Evolutionary conservation across 2,797 vertebrate genomes (phyloP), one percentile per base, ranked within the genome.

Genomic region (Oreonectes daqikongensis): DNA sequence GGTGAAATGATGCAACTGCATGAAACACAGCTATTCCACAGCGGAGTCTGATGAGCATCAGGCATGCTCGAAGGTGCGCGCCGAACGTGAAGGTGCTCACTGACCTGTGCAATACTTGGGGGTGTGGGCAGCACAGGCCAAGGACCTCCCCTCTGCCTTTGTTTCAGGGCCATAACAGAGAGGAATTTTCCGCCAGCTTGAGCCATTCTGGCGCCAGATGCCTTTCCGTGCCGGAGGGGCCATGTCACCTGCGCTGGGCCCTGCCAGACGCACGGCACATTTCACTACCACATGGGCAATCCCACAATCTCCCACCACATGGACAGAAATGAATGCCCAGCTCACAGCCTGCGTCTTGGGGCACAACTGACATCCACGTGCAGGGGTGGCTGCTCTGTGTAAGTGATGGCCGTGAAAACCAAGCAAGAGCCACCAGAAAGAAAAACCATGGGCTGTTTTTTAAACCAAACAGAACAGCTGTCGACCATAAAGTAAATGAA

Each of bases 131-230:
- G 70, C 83, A 83, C 72, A 84, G 79, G 79, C 84, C 82, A 72
- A 80, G 57, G 63, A 68, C 78, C 71, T 82, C 79, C 70, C 80
- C 74, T 85, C 79, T 48, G 74, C 53, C 75, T 82, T 81, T 81
- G 80, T 73, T 79, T 80, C 82, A 55, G 63, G 63, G 66, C 77
- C 69, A 55, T 71, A 67, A 75, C 70, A 80, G 81, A 80, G 72
- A 80, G 70, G 70, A 52, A 72, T 46, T 82, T 86, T 80, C 81
- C 77, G 78, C 75, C 84, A 79, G 69, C 75, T 79, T 60, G 77
- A 57, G 59, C 81, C 75, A 64, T 12, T 80, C 79, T 77, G 71
- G 77, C 71, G 79, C 81, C 79, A 83, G 50, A 66, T 18, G 67
- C 55, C 74, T 78, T 83, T 81, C 73, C 76, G 72, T 40, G 72